A percentile compares a stretch with the other conserved stretches of the same genome.
Evolutionary conservation across 2,888 invertebrate genomes (phyloP).

Genomic region (Petrolisthes manimaculis): DNA sequence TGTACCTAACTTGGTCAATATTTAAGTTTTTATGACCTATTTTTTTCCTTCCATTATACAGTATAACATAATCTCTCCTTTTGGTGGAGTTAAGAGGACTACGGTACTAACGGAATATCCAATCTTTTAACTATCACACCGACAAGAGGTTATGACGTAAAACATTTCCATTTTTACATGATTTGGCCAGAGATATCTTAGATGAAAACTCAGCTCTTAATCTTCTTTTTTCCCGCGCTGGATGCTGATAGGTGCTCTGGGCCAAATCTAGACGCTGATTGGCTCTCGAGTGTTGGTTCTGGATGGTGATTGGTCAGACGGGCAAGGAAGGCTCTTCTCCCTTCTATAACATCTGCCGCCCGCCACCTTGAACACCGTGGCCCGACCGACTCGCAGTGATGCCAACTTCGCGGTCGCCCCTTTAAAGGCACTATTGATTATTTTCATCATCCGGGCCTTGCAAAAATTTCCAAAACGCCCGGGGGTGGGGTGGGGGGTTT

Average conservation of each 20-base stretch:
- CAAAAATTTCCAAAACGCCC: neutral
- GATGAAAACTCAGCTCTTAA: neutral
- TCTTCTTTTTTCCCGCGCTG: constrained; percentile 44
- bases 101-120: too few relatives aligned
- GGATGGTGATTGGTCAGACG: constrained; percentile 25
- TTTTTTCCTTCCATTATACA: too few relatives aligned
- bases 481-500: neutral
- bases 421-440: constrained; percentile 18
- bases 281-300: too few relatives aligned
- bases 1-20: too few relatives aligned
- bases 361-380: constrained; percentile 9
- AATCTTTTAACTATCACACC: too few relatives aligned
- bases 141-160: too few relatives aligned
- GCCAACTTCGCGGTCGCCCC: constrained; percentile 18
- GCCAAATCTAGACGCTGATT: constrained; percentile 5
- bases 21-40: too few relatives aligned
- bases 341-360: constrained; percentile 15
- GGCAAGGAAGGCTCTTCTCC: constrained; percentile 4
- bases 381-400: constrained; percentile 6
- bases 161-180: constrained; percentile 12
- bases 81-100: too few relatives aligned
- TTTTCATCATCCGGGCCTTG: neutral
- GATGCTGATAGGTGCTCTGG: constrained; percentile 22
- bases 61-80: too few relatives aligned
- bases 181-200: neutral